Evolutionary conservation across 2,797 vertebrate genomes (phyloP).

Genomic region (Cephalopachus bancanus): DNA sequence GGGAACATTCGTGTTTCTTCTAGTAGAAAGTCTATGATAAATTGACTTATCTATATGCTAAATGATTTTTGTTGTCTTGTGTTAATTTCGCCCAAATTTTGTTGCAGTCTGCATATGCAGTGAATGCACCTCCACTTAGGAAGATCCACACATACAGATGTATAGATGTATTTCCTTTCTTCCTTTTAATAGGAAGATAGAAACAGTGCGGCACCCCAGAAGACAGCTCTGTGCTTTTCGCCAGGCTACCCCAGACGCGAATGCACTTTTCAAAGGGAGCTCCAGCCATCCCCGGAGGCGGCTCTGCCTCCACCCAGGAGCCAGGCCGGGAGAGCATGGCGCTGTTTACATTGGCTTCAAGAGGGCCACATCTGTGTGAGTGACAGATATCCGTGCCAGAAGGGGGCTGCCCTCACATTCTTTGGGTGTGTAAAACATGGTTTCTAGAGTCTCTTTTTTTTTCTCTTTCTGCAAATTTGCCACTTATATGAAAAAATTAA

Average conservation of each 20-base stretch:
- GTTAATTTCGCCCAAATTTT: constrained; percentile 91
- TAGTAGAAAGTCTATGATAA: constrained; percentile 97
- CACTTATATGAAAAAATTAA: constrained; percentile 85
- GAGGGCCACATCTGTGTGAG: constrained; percentile 84
- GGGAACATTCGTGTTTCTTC: constrained; percentile 97
- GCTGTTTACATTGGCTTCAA: constrained; percentile 82
- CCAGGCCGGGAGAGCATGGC: constrained; percentile 57
- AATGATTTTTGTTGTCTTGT: constrained; percentile 91
- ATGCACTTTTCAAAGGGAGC: constrained; percentile 64
- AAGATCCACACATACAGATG: not conserved
- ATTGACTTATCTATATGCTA: constrained; percentile 99
- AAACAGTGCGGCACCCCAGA: constrained; percentile 66
- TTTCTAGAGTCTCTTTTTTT: constrained; percentile 74
- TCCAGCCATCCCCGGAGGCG: not conserved
- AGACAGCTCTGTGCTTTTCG: constrained; percentile 72
- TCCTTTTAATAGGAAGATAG: constrained; percentile 59
- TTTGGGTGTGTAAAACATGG: constrained; percentile 78
- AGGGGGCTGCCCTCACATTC: constrained; percentile 82
- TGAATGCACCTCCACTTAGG: constrained; percentile 66
- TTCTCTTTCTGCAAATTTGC: constrained; percentile 83
- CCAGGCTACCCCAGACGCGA: constrained; percentile 62
- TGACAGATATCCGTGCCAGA: constrained; percentile 88
- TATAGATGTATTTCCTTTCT: not conserved
- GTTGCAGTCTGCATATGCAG: constrained; percentile 87
- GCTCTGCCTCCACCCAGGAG: constrained; percentile 56